Base-by-base conservation (phyloP, 2,888 invertebrate species). In the Phrixothrix hirtus region DNA sequence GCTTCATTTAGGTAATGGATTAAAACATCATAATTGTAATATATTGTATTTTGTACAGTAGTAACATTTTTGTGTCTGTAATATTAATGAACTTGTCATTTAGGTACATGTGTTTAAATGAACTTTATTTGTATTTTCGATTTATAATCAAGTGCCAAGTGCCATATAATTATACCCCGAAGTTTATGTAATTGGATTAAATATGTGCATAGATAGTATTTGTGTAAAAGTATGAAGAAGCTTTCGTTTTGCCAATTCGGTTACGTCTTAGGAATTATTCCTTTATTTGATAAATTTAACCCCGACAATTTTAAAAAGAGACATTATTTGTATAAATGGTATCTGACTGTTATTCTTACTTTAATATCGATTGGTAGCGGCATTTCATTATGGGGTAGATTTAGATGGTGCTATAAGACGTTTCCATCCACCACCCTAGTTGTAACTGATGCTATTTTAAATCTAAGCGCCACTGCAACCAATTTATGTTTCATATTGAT, bases 311-410 rank as follows among this genome's bases (percentile, higher is more conserved):
- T 7, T 3, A 21, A 21, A 5, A 21, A 21, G 7, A 21, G 7
- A 21, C 7, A 7, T 7, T 21, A 3, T 21, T 7, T 3, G 7
- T 39, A 29, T 14, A 39, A 16, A 15, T 29, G 15, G 10, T 39
- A 39, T 10, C 10, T 16, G 2, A 10, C 26, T 4, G 10, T 17
- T 12, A 1, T 39, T 2, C n/a, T 39, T 15, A 1, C 29, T 2
- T 1, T 39, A n/a, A 15, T 39, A 10, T 2, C 29, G 0, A 11
- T 15, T 27, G 39, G 39, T 13, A 11, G 13, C 15, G 16, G 13
- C 1, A 6, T 29, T n/a, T 1, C 29, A 3, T 6, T 39, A 29
- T 39, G 13, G 14, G 29, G 39, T 1, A 39, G 39, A 39, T 29
- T 10, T n/a, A 39, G 7, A 29, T 25, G 16, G 1, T 3, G 4